Evolutionary conservation across 2,797 vertebrate species (phyloP), one percentile per base, ranked within the genome.

Genomic region (Cynopterus sphinx): DNA sequence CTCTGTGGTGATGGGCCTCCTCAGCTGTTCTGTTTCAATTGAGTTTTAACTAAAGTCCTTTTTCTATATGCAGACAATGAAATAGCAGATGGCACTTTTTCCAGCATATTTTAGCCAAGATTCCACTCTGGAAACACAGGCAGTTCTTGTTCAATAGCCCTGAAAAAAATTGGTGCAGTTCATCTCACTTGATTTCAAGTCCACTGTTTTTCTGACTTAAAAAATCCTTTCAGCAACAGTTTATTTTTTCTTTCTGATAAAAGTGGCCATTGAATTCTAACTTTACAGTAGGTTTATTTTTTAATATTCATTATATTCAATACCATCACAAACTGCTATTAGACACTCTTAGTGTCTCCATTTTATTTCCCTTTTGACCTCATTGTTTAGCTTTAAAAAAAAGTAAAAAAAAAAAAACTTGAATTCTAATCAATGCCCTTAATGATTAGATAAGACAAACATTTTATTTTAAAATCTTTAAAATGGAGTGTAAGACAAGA

Each of bases 11-110:
- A 43, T 0, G 26, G 21, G 9, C 65, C 24, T 55, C n/a, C 78
- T 94, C 91, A 75, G 63, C 78, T 95, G 46, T 96, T 85, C 39
- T 63, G 1, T 67, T 91, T 84, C 67, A 43, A 9, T 55, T 31
- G 79, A 84, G 65, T 84, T 93, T 94, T 95, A 84, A 87, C 70
- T 77, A 51, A 87, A 75, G 75, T 41, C 91, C 49, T n/a, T 96
- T 97, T 97, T 77, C 93, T 84, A 57, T 91, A 68, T 89, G 49
- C 46, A 95, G 49, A 94, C 83, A 95, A 81, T 97, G 65, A 19
- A 90, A 77, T 31, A 74, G 55, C 75, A 96, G 89, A 93, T 96
- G 86, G 71, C 68, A 55, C 9, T 51, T 89, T 87, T 83, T 67
- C 59, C 49, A 89, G 46, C 15, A 15, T 46, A 17, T 68, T 41